Evolutionary conservation across 1,140 invertebrate species (phyloP).

Genomic region (Sinella curviseta): DNA sequence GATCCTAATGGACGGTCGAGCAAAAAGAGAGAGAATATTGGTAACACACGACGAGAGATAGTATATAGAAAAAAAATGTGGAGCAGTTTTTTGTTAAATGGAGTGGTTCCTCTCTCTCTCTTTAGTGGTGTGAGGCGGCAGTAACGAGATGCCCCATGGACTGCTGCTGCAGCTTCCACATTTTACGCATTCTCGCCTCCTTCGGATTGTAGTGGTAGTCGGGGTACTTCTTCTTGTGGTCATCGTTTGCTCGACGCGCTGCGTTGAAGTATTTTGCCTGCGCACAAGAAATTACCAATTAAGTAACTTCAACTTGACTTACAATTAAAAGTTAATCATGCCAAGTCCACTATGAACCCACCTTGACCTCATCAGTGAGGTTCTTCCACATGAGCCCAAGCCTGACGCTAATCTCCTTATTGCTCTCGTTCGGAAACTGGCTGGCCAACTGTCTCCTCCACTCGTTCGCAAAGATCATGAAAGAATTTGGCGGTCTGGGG

Average conservation of each 20-base stretch:
- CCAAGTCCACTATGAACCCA: conserved; percentile 28
- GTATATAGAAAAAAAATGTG: too few relatives aligned
- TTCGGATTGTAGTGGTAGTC: conserved; percentile 58
- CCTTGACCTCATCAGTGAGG: conserved; percentile 55
- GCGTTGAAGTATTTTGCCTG: conserved; percentile 62
- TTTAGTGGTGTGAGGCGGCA: conserved; percentile 31
- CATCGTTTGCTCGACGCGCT: conserved; percentile 62
- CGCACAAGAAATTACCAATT: conserved; percentile 49
- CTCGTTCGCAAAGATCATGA: conserved; percentile 62
- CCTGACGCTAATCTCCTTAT: conserved; percentile 60
- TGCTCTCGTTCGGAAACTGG: conserved; percentile 58
- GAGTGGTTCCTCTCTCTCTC: neutral
- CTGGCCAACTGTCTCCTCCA: conserved; percentile 56
- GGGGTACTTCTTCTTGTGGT: conserved; percentile 67
- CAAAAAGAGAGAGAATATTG: neutral
- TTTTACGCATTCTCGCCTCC: conserved; percentile 55
- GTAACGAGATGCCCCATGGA: conserved; percentile 43
- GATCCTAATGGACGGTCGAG: neutral
- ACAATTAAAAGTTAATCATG: neutral
- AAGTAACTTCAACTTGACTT: too few relatives aligned
- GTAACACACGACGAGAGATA: too few relatives aligned
- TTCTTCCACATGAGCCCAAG: conserved; percentile 60
- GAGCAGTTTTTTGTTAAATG: too few relatives aligned
- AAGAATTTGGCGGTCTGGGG: conserved; percentile 59
- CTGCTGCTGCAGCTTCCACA: conserved; percentile 50